Conservation (phyloP, 2,888 invertebrate genomes). For the Callinectes sapidus region DNA sequence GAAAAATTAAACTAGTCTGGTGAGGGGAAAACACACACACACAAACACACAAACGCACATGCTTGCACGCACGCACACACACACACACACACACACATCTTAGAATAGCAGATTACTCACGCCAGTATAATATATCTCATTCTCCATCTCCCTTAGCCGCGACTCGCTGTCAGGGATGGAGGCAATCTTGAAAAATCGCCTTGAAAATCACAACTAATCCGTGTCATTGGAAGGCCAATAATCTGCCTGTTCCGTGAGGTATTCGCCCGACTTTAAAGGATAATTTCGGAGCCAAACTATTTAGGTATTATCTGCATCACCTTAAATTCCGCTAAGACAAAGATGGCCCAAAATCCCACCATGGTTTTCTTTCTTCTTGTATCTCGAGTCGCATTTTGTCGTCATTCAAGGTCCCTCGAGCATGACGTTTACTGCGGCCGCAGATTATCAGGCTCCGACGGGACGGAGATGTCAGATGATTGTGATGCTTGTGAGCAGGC, state of each 20-base stretch:
- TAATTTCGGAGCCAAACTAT: background rate
- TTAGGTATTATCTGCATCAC: conserved; percentile 17
- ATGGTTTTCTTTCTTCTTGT: background rate
- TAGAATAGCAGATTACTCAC: background rate
- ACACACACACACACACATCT: conserved; percentile 37
- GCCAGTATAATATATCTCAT: background rate
- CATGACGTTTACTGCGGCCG: conserved; percentile 9
- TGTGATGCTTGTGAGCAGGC: conserved; percentile 8
- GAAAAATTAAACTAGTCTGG: background rate
- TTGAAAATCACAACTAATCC: background rate
- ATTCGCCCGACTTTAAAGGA: background rate
- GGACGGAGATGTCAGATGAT: conserved; percentile 14
- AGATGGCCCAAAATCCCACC: background rate
- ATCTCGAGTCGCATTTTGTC: background rate
- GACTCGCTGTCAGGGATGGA: background rate
- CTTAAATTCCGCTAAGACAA: conserved; percentile 13
- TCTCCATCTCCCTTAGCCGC: background rate
- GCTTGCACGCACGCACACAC: conserved; percentile 14
- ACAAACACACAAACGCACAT: conserved; percentile 31
- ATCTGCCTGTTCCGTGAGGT: conserved; percentile 25
- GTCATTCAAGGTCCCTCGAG: background rate
- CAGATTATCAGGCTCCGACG: background rate
- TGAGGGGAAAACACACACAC: background rate
- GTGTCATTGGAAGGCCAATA: background rate
- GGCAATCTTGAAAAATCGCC: background rate